Evolutionary conservation across 2,888 invertebrate species (phyloP), one percentile per base, ranked within the genome.

Genomic region (Nebria salina): DNA sequence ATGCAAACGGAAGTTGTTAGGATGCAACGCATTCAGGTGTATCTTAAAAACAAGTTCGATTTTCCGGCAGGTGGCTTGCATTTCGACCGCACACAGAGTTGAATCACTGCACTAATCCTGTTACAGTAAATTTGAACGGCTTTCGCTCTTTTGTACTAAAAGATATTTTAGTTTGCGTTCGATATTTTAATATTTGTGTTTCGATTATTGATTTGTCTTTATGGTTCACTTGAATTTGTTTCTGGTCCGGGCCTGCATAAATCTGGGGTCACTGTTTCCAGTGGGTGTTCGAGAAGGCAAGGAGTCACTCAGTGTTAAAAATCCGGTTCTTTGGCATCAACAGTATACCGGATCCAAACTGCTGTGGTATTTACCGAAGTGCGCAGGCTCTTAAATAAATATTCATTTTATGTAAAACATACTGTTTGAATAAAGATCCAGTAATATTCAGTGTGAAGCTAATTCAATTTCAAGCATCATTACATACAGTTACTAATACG

Each of bases 261-360:
- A 68, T 64, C 75, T 65, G 80, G 75, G 80, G 80, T 80, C 80
- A 80, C 70, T 80, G 80, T 72, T 80, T 80, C 80, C 75, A 75
- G 75, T 80, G 75, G 80, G 80, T 75, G 75, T 75, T 64, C 25
- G 15, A 43, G 43, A 42, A 34, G 42, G 75, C 54, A 54, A 15
- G 65, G 42, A 15, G 65, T 15, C 72, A 43, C 26, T 25, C 79
- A 34, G 79, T 66, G 75, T 34, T 72, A 80, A 80, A 80, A 80
- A 80, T 75, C 80, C 80, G 80, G 80, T 80, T 80, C 65, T 64
- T 74, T 64, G 20, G 43, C 42, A 42, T 26, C 75, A 68, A 68
- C 64, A 41, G 70, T 70, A 75, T 80, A 75, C 75, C 75, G 80
- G 80, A 80, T 80, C 72, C 68, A n/a, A 79, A 78, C 66, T 74